Base-by-base conservation (phyloP, 2,888 invertebrate genomes). In the Tinea pellionella region DNA sequence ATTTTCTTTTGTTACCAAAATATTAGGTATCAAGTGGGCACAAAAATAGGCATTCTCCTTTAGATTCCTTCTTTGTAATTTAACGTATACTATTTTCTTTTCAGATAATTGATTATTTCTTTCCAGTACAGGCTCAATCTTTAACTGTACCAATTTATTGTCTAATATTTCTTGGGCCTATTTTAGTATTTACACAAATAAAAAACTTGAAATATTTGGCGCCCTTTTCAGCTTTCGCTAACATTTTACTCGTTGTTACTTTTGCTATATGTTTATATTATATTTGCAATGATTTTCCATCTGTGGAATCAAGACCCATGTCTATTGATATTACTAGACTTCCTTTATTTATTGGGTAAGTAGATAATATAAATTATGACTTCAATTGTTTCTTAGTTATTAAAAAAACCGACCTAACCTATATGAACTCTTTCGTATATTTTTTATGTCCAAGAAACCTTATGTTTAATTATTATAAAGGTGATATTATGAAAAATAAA, bases 221-320 rank as follows among this genome's bases (percentile, higher is more conserved):
- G 1, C 96, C 96, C 0, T 95, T 97, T 74, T 97, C 98, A 0
- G 90, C 94, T 61, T 80, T 96, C 55, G 98, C 98, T 43, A 98
- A 98, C 72, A 63, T 94, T 11, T 90, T 95, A 29, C 92, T 97
- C 73, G 86, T 94, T 0, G 73, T 90, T 6, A 94, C 95, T 1
- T 92, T 98, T 68, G 86, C 89, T 16, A 93, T 98, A 64, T 95
- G 95, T 41, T 87, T 96, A 59, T 94, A 94, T 74, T 96, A 94
- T 73, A 90, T 96, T 72, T 92, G 96, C 69, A 84, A 84, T 43
- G 80, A 81, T 4, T 84, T 88, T 63, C 77, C 78, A 0, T 69
- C 73, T 56, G 78, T 86, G 61, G 77, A 81, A 12, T 80, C 78
- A 7, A 87, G 89, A 61, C 89, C 90, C 0, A 78, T 90, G 69